Evolutionary conservation across 1,140 invertebrate genomes (phyloP), one percentile per base, ranked within the genome.

Genomic region (Tetraneura akinire): DNA sequence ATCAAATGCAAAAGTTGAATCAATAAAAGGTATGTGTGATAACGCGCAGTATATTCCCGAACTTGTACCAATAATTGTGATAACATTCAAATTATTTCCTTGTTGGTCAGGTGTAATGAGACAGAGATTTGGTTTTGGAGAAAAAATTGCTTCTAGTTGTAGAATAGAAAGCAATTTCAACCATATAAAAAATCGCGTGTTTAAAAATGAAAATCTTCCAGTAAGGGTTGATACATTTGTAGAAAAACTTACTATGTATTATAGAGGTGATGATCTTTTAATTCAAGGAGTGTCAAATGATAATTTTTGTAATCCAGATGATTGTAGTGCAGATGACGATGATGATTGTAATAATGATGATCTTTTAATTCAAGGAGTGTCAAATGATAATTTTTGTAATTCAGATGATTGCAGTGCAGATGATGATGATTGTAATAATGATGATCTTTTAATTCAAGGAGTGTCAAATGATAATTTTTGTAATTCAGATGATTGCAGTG

Each of bases 41-140:
- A 68, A 68, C 45, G 64, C 64, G 9, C 64, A 68, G n/a, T 68
- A 68, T 68, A 42, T 68, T 42, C 64, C 42, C n/a, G n/a, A 68
- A 68, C n/a, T 68, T 42, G 62, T 23, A 29, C 62, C 62, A 23
- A 64, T 32, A 32, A 37, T 64, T 64, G 32, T 64, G 16, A 64
- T 10, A 18, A 64, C 32, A 37, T 32, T 64, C 26, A 64, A 64
- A 37, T 37, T 64, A 64, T 64, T 64, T 64, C 62, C 62, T 6
- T 37, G 62, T 37, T 64, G 62, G 62, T 64, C 29, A 37, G 62
- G 62, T 32, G 37, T 64, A 29, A 64, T 64, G 62, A 64, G 32
- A 32, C 26, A 29, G 32, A 64, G 16, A 37, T 64, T 64, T 64
- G 26, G 62, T 32, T 64, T 37, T 18, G 62, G 32, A 32, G 18